These are phyloP conservation scores for Aporrectodea caliginosa DNA, from an alignment of 1,140 invertebrate genomes.

Conservation along the genomic window DNA sequence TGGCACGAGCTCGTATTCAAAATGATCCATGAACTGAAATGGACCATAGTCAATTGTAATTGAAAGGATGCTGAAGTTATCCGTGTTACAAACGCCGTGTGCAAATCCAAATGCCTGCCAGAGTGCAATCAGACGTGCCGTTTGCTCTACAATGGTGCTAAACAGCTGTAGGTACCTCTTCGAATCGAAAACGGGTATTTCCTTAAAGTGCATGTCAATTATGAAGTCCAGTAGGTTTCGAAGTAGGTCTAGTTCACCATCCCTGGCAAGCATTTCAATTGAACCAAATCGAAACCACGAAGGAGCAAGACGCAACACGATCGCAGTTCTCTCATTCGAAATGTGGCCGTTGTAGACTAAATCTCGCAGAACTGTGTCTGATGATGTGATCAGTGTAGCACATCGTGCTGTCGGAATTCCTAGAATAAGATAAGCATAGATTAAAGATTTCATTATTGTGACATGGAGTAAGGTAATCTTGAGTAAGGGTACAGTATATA, in stretches of 20 bases:
- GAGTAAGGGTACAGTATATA: no score
- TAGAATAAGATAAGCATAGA: slow-evolving; percentile 50
- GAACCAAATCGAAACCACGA: slow-evolving; percentile 66
- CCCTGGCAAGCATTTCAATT: slow-evolving; percentile 62
- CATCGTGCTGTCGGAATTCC: slow-evolving; percentile 63
- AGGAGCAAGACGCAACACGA: slow-evolving; percentile 61
- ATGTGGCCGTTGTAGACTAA: slow-evolving; percentile 63
- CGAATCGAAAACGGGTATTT: slow-evolving; percentile 33
- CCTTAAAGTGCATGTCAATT: slow-evolving; percentile 49
- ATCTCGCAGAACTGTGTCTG: slow-evolving; percentile 62
- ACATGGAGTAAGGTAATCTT: no score
- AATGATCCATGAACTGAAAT: slow-evolving; percentile 66
- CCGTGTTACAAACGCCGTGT: slow-evolving; percentile 68
- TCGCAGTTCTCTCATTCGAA: slow-evolving; percentile 59
- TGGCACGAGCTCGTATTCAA: slow-evolving; percentile 62
- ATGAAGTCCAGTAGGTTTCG: slow-evolving; percentile 61
- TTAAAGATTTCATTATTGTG: no score
- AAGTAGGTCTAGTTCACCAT: slow-evolving; percentile 57
- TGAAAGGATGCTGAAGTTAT: slow-evolving; percentile 67
- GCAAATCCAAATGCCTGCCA: slow-evolving; percentile 68
- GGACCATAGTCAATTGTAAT: slow-evolving; percentile 68
- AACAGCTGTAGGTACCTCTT: slow-evolving; percentile 48
- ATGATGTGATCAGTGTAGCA: slow-evolving; percentile 60
- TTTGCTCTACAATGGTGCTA: slow-evolving; percentile 49
- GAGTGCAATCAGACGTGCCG: slow-evolving; percentile 52